phyloP scores from a whole-genome alignment of 2,113 vertebrate genomes.

The Lagopus leucura region DNA sequence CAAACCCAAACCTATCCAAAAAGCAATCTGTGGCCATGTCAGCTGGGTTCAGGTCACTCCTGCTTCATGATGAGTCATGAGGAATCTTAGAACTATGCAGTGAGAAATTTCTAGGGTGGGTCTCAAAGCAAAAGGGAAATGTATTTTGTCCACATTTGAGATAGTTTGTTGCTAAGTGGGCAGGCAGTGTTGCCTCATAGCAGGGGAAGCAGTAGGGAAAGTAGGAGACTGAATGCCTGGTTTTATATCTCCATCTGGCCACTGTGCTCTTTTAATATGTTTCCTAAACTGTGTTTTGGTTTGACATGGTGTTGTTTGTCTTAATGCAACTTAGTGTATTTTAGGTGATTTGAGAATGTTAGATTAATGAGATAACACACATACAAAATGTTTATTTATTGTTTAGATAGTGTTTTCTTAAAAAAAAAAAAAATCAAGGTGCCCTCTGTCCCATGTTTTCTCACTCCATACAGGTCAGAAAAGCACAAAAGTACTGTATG shows the following conservation, averaged over 20 bases:
- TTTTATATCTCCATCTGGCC: neutral
- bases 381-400: neutral
- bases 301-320: neutral
- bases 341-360: neutral
- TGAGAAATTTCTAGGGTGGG: slow-evolving; percentile 42
- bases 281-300: neutral
- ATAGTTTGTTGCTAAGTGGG: neutral
- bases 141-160: neutral
- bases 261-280: neutral
- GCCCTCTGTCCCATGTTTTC: slow-evolving; percentile 19
- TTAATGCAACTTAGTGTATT: neutral
- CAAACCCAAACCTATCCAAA: neutral
- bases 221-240: neutral
- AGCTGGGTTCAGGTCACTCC: neutral
- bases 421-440: neutral
- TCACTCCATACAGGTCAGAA: slow-evolving; percentile 38
- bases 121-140: slow-evolving; percentile 7
- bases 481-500: slow-evolving; percentile 44
- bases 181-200: neutral
- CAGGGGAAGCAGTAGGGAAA: neutral
- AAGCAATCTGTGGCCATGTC: neutral
- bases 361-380: neutral
- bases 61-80: slow-evolving; percentile 36
- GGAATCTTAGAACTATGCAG: slow-evolving; percentile 31
- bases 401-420: neutral